Conservation (phyloP, 1,140 invertebrate species). For the Episyrphus balteatus region DNA sequence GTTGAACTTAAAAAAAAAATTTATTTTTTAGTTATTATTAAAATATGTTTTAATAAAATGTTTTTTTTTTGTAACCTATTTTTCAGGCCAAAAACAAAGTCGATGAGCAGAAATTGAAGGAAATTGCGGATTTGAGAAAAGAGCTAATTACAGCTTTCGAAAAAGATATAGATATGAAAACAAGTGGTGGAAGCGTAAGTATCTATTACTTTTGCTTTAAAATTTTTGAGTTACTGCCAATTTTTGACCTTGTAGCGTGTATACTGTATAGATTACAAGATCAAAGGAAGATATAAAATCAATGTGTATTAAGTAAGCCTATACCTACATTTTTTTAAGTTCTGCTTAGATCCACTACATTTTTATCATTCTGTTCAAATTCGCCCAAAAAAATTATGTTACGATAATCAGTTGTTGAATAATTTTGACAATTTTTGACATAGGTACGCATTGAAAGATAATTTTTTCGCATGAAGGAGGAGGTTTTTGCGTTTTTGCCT, state of each 20-base stretch:
- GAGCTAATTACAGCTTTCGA: constrained; percentile 20
- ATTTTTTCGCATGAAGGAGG: too few species aligned
- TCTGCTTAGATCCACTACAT: background rate
- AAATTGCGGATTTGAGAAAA: constrained; percentile 19
- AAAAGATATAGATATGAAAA: background rate
- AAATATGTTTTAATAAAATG: too few species aligned
- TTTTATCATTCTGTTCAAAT: too few species aligned
- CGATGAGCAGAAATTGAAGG: constrained; percentile 7
- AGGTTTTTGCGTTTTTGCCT: too few species aligned
- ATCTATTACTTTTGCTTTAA: too few species aligned
- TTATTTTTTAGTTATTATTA: too few species aligned
- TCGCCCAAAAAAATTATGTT: too few species aligned
- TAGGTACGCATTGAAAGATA: constrained; percentile 1
- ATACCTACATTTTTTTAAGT: background rate
- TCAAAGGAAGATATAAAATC: background rate
- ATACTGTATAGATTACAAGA: background rate
- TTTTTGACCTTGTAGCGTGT: background rate
- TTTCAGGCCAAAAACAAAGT: too few species aligned
- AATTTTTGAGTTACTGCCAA: background rate
- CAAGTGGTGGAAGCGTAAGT: background rate
- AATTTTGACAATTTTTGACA: background rate
- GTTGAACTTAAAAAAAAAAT: too few species aligned
- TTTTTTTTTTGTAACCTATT: too few species aligned
- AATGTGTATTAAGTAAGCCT: constrained; percentile 1
- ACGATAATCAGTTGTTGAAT: background rate